Conservation (phyloP, 1,140 invertebrate genomes). For the Heliconius nattereri region DNA sequence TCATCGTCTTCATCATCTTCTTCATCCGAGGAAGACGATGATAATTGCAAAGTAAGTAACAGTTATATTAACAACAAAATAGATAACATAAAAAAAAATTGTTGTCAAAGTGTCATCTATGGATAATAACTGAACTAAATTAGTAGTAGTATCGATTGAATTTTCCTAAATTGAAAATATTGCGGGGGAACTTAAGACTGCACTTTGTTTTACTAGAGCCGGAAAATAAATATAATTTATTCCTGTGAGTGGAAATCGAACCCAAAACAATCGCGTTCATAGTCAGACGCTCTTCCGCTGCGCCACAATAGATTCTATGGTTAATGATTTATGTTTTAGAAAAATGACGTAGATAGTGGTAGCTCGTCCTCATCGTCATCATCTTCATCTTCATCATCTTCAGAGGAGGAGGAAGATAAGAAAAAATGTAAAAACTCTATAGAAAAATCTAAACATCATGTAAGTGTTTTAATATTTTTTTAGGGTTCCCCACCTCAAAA, state of each 20-base stretch:
- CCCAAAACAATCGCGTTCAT: too few species aligned
- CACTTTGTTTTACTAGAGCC: too few species aligned
- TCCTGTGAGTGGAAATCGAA: too few species aligned
- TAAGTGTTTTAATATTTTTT: not conserved
- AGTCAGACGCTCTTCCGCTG: too few species aligned
- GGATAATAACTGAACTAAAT: too few species aligned
- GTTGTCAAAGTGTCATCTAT: too few species aligned
- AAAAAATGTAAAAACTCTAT: constrained; percentile 17
- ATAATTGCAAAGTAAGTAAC: constrained; percentile 15
- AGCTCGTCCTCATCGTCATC: constrained; percentile 41
- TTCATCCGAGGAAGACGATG: constrained; percentile 15
- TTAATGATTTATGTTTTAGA: constrained; percentile 12
- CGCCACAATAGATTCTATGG: not conserved
- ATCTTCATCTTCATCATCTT: constrained; percentile 44
- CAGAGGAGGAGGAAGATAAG: constrained; percentile 44
- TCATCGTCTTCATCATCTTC: constrained; percentile 19
- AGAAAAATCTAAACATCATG: constrained; percentile 9
- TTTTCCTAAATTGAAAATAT: too few species aligned
- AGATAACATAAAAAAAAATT: too few species aligned
- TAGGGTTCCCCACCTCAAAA: not conserved
- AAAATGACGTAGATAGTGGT: constrained; percentile 16
- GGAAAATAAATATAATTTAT: too few species aligned
- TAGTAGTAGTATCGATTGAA: too few species aligned
- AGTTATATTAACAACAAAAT: too few species aligned
- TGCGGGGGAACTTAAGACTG: too few species aligned